Percentiles rank a stretch among this genome's conserved stretches.
These are phyloP conservation scores for Macroglossus sobrinus DNA, from an alignment of 2,113 vertebrate genomes.

Conservation along the genomic window DNA sequence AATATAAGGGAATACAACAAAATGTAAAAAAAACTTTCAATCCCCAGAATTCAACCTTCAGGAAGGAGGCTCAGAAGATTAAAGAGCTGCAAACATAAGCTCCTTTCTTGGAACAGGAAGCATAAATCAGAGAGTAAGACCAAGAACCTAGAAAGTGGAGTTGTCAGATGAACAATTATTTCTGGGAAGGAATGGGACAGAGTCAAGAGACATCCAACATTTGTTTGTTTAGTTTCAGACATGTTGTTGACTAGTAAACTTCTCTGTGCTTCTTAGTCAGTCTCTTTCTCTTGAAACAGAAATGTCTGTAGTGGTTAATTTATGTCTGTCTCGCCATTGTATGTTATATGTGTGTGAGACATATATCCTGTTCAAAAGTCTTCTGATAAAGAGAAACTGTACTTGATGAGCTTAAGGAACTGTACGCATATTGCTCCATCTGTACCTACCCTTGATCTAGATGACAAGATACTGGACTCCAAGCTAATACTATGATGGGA, in stretches of 20 bases:
- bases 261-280: not conserved
- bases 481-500: not conserved
- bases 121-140: not conserved
- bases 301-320: not conserved
- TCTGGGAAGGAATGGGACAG: not conserved
- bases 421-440: not conserved
- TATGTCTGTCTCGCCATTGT: not conserved
- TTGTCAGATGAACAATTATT: not conserved
- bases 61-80: not conserved
- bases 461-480: not conserved
- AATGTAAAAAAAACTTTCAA: not conserved
- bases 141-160: not conserved
- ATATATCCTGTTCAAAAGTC: not conserved
- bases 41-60: not conserved
- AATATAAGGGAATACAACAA: not conserved
- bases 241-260: not conserved
- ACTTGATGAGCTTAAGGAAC: not conserved
- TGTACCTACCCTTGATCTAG: not conserved
- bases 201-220: not conserved
- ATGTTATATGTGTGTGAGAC: too few species aligned
- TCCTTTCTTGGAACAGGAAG: not conserved
- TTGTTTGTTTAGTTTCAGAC: not conserved
- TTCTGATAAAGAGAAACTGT: not conserved
- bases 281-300: not conserved
- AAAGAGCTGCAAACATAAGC: not conserved